Base-by-base conservation (phyloP, 2,113 vertebrate species). In the Eidolon helvum region DNA sequence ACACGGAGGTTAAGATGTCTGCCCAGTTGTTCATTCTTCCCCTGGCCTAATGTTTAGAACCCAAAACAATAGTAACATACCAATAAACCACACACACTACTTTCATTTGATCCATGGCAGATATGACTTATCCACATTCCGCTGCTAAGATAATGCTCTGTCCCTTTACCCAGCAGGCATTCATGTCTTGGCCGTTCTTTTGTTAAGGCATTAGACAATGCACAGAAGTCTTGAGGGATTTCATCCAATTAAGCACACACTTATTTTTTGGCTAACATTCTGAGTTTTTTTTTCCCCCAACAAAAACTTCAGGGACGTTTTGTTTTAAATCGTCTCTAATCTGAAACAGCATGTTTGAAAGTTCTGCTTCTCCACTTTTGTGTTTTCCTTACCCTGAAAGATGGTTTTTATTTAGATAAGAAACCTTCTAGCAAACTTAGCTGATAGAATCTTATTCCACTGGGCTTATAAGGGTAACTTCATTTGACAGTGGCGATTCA, bases 191-290 rank as follows among this genome's bases (percentile, higher is more conserved):
- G 38, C 83, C 61, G 4, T 14, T 82, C 24, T 86, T n/a, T 55
- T 63, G 5, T 66, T 94, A 89, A 77, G 63, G 91, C 95, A 71
- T 53, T 94, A 87, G 68, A 93, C 74, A 66, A 24, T 57, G 75
- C 57, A 40, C 91, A 97, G 82, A 94, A 55, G 30, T 63, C 45
- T 86, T 50, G 33, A 84, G 61, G 53, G 63, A 83, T 78, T 91
- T 48, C 38, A 15, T 86, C 85, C 87, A 95, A 53, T 79, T 78
- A 94, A 93, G 57, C 66, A n/a, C 7, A 16, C 59, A 14, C 12
- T 84, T 89, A 89, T 33, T 94, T 96, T 95, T 94, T 91, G 91
- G 78, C 61, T 94, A 65, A 65, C 43, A 66, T 16, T 78, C 72
- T 55, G 79, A 88, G 28, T 7, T 50, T 45, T 43, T 38, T 65